phyloP scores from a whole-genome alignment of 2,888 invertebrate genomes.

The Tetragnatha montana region DNA sequence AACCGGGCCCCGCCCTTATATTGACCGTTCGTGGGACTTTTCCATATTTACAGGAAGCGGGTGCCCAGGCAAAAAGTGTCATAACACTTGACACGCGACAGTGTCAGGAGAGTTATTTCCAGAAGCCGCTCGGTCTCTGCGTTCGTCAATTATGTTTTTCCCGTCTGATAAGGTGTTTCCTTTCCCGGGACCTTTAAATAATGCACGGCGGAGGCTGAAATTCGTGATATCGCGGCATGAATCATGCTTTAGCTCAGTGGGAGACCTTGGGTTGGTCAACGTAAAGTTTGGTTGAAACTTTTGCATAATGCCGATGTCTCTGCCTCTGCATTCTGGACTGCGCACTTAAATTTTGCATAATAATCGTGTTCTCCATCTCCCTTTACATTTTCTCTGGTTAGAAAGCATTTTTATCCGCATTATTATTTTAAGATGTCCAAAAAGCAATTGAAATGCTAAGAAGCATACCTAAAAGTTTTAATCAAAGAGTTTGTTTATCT shows the following conservation, averaged over 20 bases:
- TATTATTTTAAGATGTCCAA: too few species aligned
- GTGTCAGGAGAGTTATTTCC: constrained; percentile 14
- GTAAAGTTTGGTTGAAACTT: neutral
- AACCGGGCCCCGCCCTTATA: constrained; percentile 39
- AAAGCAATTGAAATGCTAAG: too few species aligned
- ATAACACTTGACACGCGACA: constrained; percentile 42
- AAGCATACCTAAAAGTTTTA: too few species aligned
- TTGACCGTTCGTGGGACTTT: constrained; percentile 52
- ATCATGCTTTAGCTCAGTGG: neutral
- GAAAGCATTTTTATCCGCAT: too few species aligned
- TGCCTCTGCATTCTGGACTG: too few species aligned
- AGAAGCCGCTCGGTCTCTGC: constrained; percentile 7
- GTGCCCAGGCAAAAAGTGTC: constrained; percentile 36
- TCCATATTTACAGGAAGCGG: constrained; percentile 52
- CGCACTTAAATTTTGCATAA: too few species aligned
- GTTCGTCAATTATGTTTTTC: neutral
- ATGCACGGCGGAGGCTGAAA: constrained; percentile 22
- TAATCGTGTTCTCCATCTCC: too few species aligned
- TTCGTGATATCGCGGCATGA: neutral
- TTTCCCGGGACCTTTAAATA: constrained; percentile 45
- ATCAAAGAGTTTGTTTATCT: too few species aligned
- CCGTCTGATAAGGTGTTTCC: neutral
- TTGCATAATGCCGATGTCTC: too few species aligned
- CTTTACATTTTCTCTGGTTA: too few species aligned
- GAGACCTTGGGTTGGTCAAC: neutral